Evolutionary conservation across 2,797 vertebrate species (phyloP).

Genomic region (Dipus sagitta): DNA sequence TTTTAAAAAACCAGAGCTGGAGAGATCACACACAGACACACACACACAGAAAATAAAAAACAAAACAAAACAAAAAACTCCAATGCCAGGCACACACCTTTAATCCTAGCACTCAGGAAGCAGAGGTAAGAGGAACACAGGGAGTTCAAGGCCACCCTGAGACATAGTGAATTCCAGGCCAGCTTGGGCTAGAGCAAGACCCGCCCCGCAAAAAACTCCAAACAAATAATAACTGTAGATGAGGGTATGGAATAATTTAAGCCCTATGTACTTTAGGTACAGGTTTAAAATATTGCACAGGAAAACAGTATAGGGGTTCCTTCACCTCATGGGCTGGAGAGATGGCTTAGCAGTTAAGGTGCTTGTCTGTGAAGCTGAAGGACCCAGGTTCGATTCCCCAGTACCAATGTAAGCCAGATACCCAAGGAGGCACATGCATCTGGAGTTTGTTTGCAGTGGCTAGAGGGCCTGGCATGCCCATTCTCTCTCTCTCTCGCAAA

Average conservation of each 20-base stretch:
- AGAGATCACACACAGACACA: background rate
- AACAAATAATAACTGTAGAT: background rate
- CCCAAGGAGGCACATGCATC: too few relatives aligned
- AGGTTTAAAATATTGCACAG: background rate
- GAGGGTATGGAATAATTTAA: background rate
- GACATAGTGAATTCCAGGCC: background rate
- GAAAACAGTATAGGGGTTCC: background rate
- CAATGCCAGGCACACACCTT: background rate
- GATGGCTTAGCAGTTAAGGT: too few relatives aligned
- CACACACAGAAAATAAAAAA: background rate
- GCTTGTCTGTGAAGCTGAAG: too few relatives aligned
- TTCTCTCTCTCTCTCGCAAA: too few relatives aligned
- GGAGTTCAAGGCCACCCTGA: background rate
- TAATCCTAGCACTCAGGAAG: background rate
- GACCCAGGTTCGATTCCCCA: too few relatives aligned
- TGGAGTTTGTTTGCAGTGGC: too few relatives aligned
- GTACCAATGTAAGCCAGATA: too few relatives aligned
- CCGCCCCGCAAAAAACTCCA: too few relatives aligned
- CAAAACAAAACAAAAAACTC: background rate
- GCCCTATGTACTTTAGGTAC: accelerated
- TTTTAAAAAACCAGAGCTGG: too few relatives aligned
- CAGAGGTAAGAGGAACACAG: too few relatives aligned
- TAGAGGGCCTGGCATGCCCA: too few relatives aligned
- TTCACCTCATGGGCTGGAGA: too few relatives aligned
- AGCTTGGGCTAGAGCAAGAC: background rate